phyloP scores from a whole-genome alignment of 2,888 invertebrate species.

The Pseudococcus jackbeardsleyi region DNA sequence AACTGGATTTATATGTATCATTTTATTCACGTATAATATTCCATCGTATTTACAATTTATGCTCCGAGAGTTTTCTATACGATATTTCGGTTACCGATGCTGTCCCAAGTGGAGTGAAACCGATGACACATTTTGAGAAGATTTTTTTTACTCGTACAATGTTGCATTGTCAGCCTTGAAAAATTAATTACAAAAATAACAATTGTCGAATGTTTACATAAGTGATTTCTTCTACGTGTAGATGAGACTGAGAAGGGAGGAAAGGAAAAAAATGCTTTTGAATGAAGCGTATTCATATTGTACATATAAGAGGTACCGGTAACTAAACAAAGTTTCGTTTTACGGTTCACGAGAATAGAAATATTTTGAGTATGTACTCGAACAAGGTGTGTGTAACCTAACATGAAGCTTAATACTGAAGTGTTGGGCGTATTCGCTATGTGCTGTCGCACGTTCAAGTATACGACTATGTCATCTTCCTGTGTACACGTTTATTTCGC shows the following conservation, averaged over 20 bases:
- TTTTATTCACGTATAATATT: background rate
- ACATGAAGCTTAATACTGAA: slow-evolving; percentile 5
- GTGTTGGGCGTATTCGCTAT: slow-evolving; percentile 47
- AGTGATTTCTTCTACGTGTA: background rate
- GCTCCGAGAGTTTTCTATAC: slow-evolving; percentile 4
- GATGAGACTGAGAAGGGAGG: background rate
- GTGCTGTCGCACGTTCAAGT: slow-evolving; percentile 1
- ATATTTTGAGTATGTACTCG: slow-evolving; percentile 54
- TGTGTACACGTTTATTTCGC: slow-evolving; percentile 36
- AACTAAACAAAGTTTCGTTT: slow-evolving; percentile 45
- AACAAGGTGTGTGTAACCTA: slow-evolving; percentile 39
- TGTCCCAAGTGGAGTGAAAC: background rate
- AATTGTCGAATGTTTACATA: slow-evolving; percentile 21
- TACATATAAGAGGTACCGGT: background rate
- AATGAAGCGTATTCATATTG: background rate
- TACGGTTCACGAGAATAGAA: slow-evolving; percentile 33
- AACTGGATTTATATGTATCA: slow-evolving; percentile 22
- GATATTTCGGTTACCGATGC: slow-evolving; percentile 3
- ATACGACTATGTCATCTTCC: slow-evolving; percentile 30
- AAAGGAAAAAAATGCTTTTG: background rate
- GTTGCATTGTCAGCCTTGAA: slow-evolving; percentile 24
- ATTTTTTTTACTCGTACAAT: background rate
- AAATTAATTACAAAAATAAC: slow-evolving; percentile 40
- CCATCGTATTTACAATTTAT: background rate
- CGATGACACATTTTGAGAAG: background rate